These are phyloP conservation scores for Fundulus diaphanus DNA, from an alignment of 2,797 vertebrate genomes.

Conservation along the genomic window DNA sequence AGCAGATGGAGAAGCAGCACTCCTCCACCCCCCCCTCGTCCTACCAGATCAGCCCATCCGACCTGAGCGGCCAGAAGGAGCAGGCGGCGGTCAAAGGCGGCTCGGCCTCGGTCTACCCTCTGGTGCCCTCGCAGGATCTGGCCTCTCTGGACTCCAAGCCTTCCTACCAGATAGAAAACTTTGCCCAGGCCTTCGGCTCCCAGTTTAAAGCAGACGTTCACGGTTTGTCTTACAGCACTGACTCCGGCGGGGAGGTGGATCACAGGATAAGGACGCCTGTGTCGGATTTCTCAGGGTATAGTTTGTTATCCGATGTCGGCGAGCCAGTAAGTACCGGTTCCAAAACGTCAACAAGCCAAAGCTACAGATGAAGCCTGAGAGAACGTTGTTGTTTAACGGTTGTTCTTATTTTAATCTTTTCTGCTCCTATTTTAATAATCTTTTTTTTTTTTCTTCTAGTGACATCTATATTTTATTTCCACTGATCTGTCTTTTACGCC, in stretches of 20 bases:
- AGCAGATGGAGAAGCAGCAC: slow-evolving; percentile 94
- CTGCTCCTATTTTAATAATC: slow-evolving; percentile 80
- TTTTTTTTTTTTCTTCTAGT: slow-evolving; percentile 84
- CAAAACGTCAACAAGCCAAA: slow-evolving; percentile 99
- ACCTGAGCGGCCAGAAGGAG: slow-evolving; percentile 91
- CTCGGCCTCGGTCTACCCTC: slow-evolving; percentile 76
- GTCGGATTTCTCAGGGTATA: slow-evolving; percentile 99
- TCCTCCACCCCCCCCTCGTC: slow-evolving; percentile 75
- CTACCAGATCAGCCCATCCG: slow-evolving; percentile 90
- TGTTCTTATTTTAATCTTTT: slow-evolving; percentile 71
- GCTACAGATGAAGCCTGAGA: slow-evolving; percentile 93
- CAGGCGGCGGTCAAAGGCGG: slow-evolving; percentile 79
- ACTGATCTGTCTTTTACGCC: slow-evolving; percentile 71
- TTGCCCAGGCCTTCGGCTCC: slow-evolving; percentile 98
- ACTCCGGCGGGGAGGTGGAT: slow-evolving; percentile 91
- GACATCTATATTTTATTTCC: slow-evolving; percentile 80
- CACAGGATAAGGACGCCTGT: slow-evolving; percentile 94
- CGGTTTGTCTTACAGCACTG: slow-evolving; percentile 90
- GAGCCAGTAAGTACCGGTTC: slow-evolving; percentile 95
- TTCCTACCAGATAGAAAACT: slow-evolving; percentile 99
- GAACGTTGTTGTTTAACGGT: slow-evolving; percentile 72
- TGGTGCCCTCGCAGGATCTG: slow-evolving; percentile 89
- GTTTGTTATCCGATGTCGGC: slow-evolving; percentile 97
- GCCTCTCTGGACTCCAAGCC: slow-evolving; percentile 91
- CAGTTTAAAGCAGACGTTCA: slow-evolving; percentile 95